Conservation (phyloP, 1,140 invertebrate genomes). For the Hycleus cichorii region DNA sequence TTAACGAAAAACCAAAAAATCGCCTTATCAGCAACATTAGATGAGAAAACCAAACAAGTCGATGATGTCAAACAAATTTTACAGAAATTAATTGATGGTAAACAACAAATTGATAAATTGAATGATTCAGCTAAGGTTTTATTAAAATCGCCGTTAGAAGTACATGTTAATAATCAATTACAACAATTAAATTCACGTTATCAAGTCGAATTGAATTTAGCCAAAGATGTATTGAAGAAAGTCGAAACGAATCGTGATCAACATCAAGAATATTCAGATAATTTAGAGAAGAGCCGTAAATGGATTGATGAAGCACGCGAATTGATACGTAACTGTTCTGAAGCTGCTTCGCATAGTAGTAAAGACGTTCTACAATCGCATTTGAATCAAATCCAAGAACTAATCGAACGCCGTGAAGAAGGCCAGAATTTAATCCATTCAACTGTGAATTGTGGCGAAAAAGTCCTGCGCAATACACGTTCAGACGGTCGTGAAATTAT, state of each 20-base stretch:
- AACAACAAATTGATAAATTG: conserved; percentile 76
- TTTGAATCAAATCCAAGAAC: conserved; percentile 73
- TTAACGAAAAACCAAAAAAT: conserved; percentile 86
- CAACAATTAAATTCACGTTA: conserved; percentile 85
- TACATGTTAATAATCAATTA: conserved; percentile 85
- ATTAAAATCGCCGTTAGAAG: conserved; percentile 77
- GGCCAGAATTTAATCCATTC: conserved; percentile 84
- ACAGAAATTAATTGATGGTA: conserved; percentile 67
- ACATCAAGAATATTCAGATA: conserved; percentile 76
- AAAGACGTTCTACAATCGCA: conserved; percentile 77
- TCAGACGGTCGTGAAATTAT: conserved; percentile 86
- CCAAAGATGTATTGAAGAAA: conserved; percentile 88
- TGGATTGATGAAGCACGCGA: conserved; percentile 88
- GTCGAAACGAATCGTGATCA: conserved; percentile 85
- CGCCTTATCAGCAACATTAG: conserved; percentile 68
- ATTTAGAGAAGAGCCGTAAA: conserved; percentile 67
- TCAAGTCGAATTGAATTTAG: conserved; percentile 81
- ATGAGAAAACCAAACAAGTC: conserved; percentile 81
- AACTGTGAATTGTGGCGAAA: conserved; percentile 88
- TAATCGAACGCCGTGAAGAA: conserved; percentile 77
- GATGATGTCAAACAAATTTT: conserved; percentile 71
- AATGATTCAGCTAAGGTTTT: conserved; percentile 69
- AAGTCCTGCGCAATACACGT: conserved; percentile 77
- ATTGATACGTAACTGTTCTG: conserved; percentile 71
- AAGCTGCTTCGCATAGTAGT: conserved; percentile 68